A percentile compares a stretch with the other conserved stretches of the same genome.
Evolutionary conservation across 2,888 invertebrate genomes (phyloP).

Genomic region (Anthophora plumipes): DNA sequence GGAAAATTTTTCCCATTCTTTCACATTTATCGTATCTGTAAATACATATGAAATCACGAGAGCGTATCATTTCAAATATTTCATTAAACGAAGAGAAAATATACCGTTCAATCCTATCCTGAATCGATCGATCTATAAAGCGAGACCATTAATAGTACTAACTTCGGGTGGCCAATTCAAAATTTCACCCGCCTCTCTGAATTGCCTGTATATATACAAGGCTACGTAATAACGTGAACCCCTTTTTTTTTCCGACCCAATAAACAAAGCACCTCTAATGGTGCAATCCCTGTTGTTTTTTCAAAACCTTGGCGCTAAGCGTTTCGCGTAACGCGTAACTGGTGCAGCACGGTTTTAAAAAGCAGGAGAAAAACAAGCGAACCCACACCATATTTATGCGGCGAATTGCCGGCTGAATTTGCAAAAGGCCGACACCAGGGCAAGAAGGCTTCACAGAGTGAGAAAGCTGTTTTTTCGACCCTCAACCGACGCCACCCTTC

Average conservation of each 20-base stretch:
- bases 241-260: not conserved
- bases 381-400: constrained; percentile 23
- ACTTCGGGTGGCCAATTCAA: not conserved
- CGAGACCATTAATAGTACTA: not conserved
- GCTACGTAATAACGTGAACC: not conserved
- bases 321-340: not conserved
- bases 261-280: constrained; percentile 4
- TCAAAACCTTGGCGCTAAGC: not conserved
- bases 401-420: constrained; percentile 42
- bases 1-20: too few relatives aligned
- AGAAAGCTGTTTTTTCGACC: constrained; percentile 58
- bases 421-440: constrained; percentile 43
- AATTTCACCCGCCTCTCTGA: not conserved
- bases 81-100: not conserved
- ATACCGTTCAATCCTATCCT: not conserved
- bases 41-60: too few relatives aligned
- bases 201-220: not conserved
- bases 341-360: not conserved
- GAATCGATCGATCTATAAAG: not conserved
- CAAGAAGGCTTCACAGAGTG: constrained; percentile 37
- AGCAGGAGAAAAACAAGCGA: constrained; percentile 1
- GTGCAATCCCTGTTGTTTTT: not conserved
- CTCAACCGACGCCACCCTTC: constrained; percentile 55
- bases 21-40: too few relatives aligned
- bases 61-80: too few relatives aligned